These are phyloP conservation scores for Drosophila erecta DNA, from an alignment of 1,140 invertebrate species.

Conservation along the genomic window DNA sequence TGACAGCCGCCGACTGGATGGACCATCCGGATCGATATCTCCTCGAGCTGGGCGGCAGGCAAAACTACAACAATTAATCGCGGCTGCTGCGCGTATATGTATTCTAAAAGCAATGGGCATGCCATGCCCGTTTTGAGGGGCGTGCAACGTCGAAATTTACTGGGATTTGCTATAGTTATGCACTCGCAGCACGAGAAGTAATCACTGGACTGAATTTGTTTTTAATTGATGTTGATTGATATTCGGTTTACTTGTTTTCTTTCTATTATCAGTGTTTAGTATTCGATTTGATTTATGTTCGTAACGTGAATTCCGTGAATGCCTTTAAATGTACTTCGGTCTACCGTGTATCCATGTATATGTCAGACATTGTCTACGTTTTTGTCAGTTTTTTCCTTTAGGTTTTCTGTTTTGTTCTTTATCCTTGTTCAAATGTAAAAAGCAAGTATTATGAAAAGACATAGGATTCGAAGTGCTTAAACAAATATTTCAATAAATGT, in stretches of 20 bases:
- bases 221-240: slow-evolving; percentile 70
- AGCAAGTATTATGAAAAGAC: slow-evolving; percentile 75
- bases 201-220: slow-evolving; percentile 76
- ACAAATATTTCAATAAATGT: slow-evolving; percentile 39
- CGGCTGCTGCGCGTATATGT: slow-evolving; percentile 45
- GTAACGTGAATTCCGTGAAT: slow-evolving; percentile 56
- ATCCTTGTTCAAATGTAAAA: slow-evolving; percentile 59
- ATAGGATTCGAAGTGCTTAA: slow-evolving; percentile 55
- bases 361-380: slow-evolving; percentile 26
- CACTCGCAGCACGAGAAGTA: slow-evolving; percentile 48
- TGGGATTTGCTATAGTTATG: slow-evolving; percentile 37
- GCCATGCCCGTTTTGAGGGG: slow-evolving; percentile 27
- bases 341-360: slow-evolving; percentile 50
- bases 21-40: slow-evolving; percentile 95
- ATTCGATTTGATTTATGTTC: slow-evolving; percentile 67
- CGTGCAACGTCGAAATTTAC: slow-evolving; percentile 37
- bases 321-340: slow-evolving; percentile 48
- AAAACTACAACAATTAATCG: slow-evolving; percentile 87
- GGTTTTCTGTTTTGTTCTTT: slow-evolving; percentile 43
- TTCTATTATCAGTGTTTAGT: slow-evolving; percentile 51
- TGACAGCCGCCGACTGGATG: slow-evolving; percentile 94
- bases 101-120: slow-evolving; percentile 40
- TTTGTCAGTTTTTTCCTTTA: slow-evolving; percentile 29
- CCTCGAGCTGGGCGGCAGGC: slow-evolving; percentile 92
- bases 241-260: slow-evolving; percentile 62